Conservation (phyloP, 2,113 vertebrate species). For the Gnathonemus echidnorhynchus region DNA sequence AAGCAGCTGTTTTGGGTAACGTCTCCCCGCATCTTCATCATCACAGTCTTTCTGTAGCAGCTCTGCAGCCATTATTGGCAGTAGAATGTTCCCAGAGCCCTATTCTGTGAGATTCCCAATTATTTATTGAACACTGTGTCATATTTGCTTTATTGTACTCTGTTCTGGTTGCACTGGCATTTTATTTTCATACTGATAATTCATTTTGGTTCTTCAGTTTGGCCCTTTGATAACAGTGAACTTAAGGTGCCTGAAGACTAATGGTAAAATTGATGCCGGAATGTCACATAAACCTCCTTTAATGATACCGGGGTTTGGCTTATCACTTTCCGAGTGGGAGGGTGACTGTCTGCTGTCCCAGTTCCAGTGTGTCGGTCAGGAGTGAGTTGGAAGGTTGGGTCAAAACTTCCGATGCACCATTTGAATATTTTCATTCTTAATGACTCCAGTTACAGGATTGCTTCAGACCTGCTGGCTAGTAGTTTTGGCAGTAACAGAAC, state of each 20-base stretch:
- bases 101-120: neutral
- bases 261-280: neutral
- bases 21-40: neutral
- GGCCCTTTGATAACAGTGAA: neutral
- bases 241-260: neutral
- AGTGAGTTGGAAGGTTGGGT: neutral
- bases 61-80: neutral
- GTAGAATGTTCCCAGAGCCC: neutral
- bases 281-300: neutral
- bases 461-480: neutral
- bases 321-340: neutral
- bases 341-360: neutral
- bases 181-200: neutral
- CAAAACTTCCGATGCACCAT: neutral
- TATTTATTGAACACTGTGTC: neutral
- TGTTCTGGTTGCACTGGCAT: neutral
- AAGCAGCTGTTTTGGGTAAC: neutral
- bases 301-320: neutral
- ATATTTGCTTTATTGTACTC: neutral
- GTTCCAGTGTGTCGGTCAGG: neutral
- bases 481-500: neutral
- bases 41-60: neutral
- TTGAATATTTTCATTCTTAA: neutral
- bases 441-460: neutral
- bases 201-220: neutral